phyloP scores from a whole-genome alignment of 1,140 invertebrate genomes.

The Plodia interpunctella region DNA sequence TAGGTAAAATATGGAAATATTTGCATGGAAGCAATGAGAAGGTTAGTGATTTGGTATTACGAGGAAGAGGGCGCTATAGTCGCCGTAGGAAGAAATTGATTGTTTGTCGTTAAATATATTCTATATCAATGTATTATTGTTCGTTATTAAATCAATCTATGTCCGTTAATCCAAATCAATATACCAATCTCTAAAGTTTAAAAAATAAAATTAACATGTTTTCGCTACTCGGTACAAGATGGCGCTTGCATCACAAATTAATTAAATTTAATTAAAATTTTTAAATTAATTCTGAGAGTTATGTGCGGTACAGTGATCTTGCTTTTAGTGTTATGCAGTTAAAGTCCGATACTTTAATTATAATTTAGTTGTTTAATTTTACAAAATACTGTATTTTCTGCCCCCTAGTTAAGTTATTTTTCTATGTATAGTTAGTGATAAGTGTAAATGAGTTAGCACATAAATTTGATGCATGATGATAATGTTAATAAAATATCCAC shows the following conservation, averaged over 20 bases:
- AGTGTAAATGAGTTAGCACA: constrained; percentile 76
- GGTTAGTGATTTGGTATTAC: constrained; percentile 71
- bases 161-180: constrained; percentile 50
- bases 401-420: constrained; percentile 76
- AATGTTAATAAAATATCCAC: constrained; percentile 77
- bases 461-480: constrained; percentile 77
- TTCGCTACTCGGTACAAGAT: constrained; percentile 22
- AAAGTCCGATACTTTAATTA: constrained; percentile 65
- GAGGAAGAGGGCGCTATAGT: constrained; percentile 35
- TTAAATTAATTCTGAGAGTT: constrained; percentile 71
- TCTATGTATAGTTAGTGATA: constrained; percentile 77
- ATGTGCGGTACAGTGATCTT: constrained; percentile 58
- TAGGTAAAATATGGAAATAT: constrained; percentile 56
- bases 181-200: constrained; percentile 38
- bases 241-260: constrained; percentile 25
- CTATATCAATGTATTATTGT: constrained; percentile 54
- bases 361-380: constrained; percentile 73
- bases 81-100: constrained; percentile 19
- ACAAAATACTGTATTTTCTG: constrained; percentile 75
- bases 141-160: constrained; percentile 46
- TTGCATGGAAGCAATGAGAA: constrained; percentile 66
- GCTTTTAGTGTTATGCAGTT: constrained; percentile 66
- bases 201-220: constrained; percentile 20
- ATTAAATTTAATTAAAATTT: constrained; percentile 19
- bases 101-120: constrained; percentile 37